Evolutionary conservation across 2,888 invertebrate genomes (phyloP).

Genomic region (Pterostichus niger): DNA sequence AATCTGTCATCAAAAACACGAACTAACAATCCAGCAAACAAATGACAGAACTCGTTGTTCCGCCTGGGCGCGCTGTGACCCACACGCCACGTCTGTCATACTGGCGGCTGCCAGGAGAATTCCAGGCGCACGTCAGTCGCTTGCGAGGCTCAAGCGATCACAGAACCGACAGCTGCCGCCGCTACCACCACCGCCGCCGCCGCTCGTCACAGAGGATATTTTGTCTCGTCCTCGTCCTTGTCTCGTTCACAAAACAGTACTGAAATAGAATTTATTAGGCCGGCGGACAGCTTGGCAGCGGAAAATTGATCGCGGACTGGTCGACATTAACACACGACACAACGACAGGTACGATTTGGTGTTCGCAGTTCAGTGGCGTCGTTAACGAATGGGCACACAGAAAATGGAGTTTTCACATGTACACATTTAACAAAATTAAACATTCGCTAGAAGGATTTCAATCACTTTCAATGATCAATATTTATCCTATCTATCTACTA

Average conservation of each 20-base stretch:
- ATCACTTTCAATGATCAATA: too few relatives aligned
- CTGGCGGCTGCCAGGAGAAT: conserved; percentile 27
- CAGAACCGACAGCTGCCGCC: conserved; percentile 43
- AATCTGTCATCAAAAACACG: neutral
- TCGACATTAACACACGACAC: conserved; percentile 17
- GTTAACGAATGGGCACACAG: too few relatives aligned
- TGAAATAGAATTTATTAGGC: conserved; percentile 68
- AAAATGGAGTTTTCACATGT: too few relatives aligned
- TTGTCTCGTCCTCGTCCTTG: conserved; percentile 62
- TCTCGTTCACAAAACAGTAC: conserved; percentile 68
- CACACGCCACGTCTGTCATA: conserved; percentile 17
- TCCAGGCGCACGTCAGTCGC: conserved; percentile 47
- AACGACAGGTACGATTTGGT: neutral
- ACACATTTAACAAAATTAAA: too few relatives aligned
- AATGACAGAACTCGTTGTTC: conserved; percentile 13
- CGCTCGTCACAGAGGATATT: conserved; percentile 53
- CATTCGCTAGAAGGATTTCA: too few relatives aligned
- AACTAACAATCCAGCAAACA: conserved; percentile 3
- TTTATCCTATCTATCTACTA: too few relatives aligned
- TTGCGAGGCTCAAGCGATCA: conserved; percentile 29
- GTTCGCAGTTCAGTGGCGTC: too few relatives aligned
- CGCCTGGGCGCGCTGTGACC: neutral
- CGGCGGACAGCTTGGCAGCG: conserved; percentile 27
- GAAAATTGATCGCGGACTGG: conserved; percentile 53
- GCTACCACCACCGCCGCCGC: conserved; percentile 3